Evolutionary conservation across 2,797 vertebrate species (phyloP), one percentile per base, ranked within the genome.

Genomic region (Botia kubotai): DNA sequence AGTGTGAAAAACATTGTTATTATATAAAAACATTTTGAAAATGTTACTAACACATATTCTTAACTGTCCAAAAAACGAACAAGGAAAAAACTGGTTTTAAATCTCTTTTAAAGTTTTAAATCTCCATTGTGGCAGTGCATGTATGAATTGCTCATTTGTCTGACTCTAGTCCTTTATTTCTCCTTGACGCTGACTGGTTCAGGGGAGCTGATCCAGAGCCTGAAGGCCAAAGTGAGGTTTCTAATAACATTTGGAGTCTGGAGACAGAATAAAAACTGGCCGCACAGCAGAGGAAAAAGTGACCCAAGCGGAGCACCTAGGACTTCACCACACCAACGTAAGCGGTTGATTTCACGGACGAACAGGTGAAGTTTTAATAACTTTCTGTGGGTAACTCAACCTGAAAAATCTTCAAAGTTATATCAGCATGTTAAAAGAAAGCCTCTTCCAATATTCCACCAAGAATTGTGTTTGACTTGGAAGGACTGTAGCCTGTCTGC

Each of bases 231-330:
- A 82, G 60, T 80, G 23, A 74, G 73, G 79, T 85, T 82, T 85
- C 82, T 89, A 90, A 89, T 90, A 86, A 88, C 82, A 88, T 81
- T 81, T 79, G 81, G 72, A 87, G 80, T 89, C 83, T 66, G 43
- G 72, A 87, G 82, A 87, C 80, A 88, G 82, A 86, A 79, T 55
- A 33, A 26, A 88, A 82, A 82, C 81, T 81, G 84, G 13, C 66
- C 72, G 67, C 77, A 68, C 70, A 76, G 77, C 58, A 63, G 65
- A 73, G 23, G 33, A 21, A 62, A 83, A 82, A 89, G 89, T 87
- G 60, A 87, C 87, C 83, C 78, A 21, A 52, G 16, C 53, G 71
- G 73, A 78, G 82, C 74, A 74, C 60, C 72, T 81, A 72, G 66
- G 84, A 87, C 72, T 74, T 85, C 53, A 26, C 84, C 76, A 83